Percentiles rank a stretch among this genome's conserved stretches.
Evolutionary conservation across 2,888 invertebrate genomes (phyloP).

Genomic region (Gastracanthus pulcherrimus): DNA sequence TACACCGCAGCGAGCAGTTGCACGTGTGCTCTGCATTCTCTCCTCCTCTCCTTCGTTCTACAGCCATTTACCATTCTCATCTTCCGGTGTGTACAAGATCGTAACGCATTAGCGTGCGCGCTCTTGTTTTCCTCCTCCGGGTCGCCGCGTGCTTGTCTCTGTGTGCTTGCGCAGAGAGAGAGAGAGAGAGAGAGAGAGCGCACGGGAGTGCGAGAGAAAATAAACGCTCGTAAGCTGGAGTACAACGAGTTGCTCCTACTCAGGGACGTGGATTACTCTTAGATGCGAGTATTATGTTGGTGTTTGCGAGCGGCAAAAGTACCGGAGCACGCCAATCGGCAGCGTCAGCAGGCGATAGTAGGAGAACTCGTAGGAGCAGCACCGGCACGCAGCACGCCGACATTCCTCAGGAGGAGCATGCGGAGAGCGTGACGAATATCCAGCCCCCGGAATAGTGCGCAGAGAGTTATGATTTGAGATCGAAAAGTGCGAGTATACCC

Average conservation of each 20-base stretch:
- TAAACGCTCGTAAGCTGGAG: neutral
- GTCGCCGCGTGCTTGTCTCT: too few relatives aligned
- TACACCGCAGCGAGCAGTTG: neutral
- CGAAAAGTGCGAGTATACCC: too few relatives aligned
- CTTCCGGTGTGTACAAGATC: too few relatives aligned
- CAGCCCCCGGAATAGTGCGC: constrained; percentile 55
- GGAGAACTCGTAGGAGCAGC: constrained; percentile 26
- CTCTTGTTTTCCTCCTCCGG: neutral
- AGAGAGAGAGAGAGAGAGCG: neutral
- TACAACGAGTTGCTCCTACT: neutral
- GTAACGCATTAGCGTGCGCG: neutral
- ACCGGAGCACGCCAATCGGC: constrained; percentile 73
- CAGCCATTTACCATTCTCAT: too few relatives aligned
- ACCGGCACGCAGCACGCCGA: constrained; percentile 7
- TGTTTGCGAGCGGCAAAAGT: constrained; percentile 65
- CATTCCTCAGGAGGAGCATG: constrained; percentile 64
- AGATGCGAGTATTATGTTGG: constrained; percentile 63
- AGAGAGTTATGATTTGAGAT: constrained; percentile 26
- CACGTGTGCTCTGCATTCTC: too few relatives aligned
- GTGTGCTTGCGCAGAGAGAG: too few relatives aligned
- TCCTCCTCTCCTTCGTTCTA: too few relatives aligned
- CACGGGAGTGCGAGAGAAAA: neutral
- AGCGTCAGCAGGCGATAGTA: neutral
- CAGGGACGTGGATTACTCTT: too few relatives aligned
- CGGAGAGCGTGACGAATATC: constrained; percentile 68